Evolutionary conservation across 2,797 vertebrate genomes (phyloP), one percentile per base, ranked within the genome.

Genomic region (Neostethus bicornis): DNA sequence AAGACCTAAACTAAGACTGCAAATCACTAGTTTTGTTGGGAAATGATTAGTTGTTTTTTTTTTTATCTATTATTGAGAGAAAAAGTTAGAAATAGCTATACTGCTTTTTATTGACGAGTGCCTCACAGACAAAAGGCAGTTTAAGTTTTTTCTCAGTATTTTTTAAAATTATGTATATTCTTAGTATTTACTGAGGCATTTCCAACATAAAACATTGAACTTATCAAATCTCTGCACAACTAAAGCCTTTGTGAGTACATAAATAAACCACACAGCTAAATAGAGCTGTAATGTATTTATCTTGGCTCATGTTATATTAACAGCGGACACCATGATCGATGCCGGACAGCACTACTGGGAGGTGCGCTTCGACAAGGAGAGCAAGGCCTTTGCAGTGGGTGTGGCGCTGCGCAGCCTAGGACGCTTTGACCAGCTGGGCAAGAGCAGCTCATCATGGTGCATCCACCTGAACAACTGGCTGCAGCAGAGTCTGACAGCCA

Each of bases 381-480:
- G 96, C 90, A 98, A 98, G 80, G 92, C 95, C 0, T 98, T 98
- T 0, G 95, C 94, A 0, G 92, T 91, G 12, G 96, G 96, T 0
- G 75, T 97, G 4, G 96, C 96, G 0, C 91, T 97, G 52, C 91
- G 96, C 5, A 94, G 88, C 79, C 91, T 98, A 31, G 96, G 96
- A 24, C 91, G 93, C 21, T 98, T 98, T 0, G 96, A 98, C 84
- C 96, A 96, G 90, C 75, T 98, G 83, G 96, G 96, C 61, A 96
- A 96, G 83, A 98, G 92, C 3, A 66, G 88, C 0, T 93, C 95
- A 0, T 98, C 96, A 34, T 98, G 96, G 96, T 98, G 96, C 87
- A 90, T 98, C 71, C 95, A 98, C 54, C 91, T 96, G 58, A 98
- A 97, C 91, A 97, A 97, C 91, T 97, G 96, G 96, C 92, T 98